Conservation (phyloP, 1,140 invertebrate species). For the Wiebesia pumilae region DNA sequence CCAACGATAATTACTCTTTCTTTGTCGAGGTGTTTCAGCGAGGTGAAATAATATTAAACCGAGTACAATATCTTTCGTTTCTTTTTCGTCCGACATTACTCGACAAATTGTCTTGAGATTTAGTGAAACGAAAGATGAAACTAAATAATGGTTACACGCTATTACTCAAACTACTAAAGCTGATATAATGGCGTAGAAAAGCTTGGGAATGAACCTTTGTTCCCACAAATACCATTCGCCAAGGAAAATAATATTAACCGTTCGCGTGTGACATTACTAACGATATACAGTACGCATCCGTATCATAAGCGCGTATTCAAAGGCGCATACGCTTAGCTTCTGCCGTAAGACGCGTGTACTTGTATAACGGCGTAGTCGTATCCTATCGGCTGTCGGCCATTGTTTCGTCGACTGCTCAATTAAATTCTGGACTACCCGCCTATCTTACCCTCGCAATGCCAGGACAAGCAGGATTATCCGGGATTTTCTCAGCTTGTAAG, state of each 20-base stretch:
- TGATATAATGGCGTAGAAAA: background rate
- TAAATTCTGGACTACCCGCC: conserved; percentile 16
- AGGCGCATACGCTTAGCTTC: background rate
- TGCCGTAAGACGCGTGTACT: no score
- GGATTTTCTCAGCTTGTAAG: background rate
- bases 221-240: background rate
- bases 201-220: conserved; percentile 10
- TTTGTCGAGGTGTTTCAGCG: no score
- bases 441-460: background rate
- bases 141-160: background rate
- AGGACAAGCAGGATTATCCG: background rate
- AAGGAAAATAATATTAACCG: background rate
- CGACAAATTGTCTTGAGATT: no score
- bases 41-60: no score
- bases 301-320: background rate
- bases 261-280: background rate
- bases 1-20: no score
- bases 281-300: background rate
- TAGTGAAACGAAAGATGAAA: background rate
- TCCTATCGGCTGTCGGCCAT: conserved; percentile 42
- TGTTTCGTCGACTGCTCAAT: conserved; percentile 46
- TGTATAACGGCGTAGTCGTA: background rate
- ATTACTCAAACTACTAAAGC: background rate
- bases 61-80: no score
- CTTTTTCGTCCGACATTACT: no score